Base-by-base conservation (phyloP, 2,797 vertebrate species). In the Coregonus ussuriensis region DNA sequence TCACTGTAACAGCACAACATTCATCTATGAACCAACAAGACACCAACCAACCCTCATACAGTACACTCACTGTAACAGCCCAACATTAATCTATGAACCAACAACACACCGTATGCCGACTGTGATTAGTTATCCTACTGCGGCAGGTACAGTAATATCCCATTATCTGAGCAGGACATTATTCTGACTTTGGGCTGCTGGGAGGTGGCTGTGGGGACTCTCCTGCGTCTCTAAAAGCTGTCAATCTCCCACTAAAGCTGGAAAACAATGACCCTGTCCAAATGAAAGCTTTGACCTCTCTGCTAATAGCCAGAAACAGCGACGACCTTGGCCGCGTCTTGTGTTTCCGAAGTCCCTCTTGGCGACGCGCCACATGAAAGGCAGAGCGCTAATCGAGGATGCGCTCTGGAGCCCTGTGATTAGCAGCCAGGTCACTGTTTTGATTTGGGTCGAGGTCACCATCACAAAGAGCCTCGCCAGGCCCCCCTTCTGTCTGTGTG, bases 361-460 rank as follows among this genome's bases (percentile, higher is more conserved):
- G 56, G 67, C 74, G 33, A 79, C 81, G 71, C 3, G 56, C 13
- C 81, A 79, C 85, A 81, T 86, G 78, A 86, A 82, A 83, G 78
- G 54, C 16, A 1, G 37, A 29, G 54, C 31, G 21, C 41, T 71
- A 71, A 70, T 79, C 73, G 51, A 41, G 29, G 66, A 71, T 21
- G 75, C 71, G 77, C 84, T 54, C 73, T 65, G 74, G 86, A 87
- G 82, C 53, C 18, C 78, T 29, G 82, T 74, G 88, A 92, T 92
- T 91, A 92, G 84, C 84, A 4, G 31, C 0, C 75, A 91, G 88
- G 89, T 91, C 82, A 47, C 53, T 0, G 79, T 82, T 88, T 87
- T 86, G 85, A 91, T 91, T 89, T 84, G 83, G 85, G 80, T 84
- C 25, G 78, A 90, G 89, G 90, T 92, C 86, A 78, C 52, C 11